A percentile compares a stretch with the other conserved stretches of the same genome.
Conservation (phyloP, 1,140 invertebrate species). For the Bombyx mandarina region DNA sequence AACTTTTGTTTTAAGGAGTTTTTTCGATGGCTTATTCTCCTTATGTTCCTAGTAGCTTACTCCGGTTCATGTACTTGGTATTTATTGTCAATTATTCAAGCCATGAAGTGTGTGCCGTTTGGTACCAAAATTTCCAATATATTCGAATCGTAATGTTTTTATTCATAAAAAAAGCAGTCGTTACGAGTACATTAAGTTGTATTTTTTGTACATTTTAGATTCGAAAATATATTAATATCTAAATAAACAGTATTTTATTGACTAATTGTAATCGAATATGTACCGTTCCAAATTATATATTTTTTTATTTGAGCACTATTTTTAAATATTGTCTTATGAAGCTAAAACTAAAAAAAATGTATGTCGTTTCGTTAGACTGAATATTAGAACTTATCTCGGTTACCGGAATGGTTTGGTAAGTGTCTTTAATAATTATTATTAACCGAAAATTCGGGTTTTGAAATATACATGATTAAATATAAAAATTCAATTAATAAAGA, state of each 20-base stretch:
- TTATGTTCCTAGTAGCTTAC: slow-evolving; percentile 62
- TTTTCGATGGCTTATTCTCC: slow-evolving; percentile 31
- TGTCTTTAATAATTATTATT: no score
- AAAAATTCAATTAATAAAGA: no score
- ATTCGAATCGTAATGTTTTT: slow-evolving; percentile 46
- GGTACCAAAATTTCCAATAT: slow-evolving; percentile 33
- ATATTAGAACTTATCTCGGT: not conserved
- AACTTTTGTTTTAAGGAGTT: slow-evolving; percentile 27
- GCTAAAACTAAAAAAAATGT: no score
- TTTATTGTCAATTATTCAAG: slow-evolving; percentile 53
- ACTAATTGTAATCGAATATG: not conserved
- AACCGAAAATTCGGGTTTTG: no score
- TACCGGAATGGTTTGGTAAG: no score
- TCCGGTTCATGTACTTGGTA: slow-evolving; percentile 36
- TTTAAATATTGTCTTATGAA: no score
- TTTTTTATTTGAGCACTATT: not conserved
- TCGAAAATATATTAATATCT: slow-evolving; percentile 70
- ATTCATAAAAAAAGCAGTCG: slow-evolving; percentile 53
- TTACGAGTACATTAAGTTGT: slow-evolving; percentile 69
- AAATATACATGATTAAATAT: no score
- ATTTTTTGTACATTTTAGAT: slow-evolving; percentile 71
- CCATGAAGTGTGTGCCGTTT: slow-evolving; percentile 28
- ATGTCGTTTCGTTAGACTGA: not conserved
- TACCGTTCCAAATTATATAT: no score
- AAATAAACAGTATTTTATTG: slow-evolving; percentile 52